A percentile compares a stretch with the other conserved stretches of the same genome.
phyloP scores from a whole-genome alignment of 2,888 invertebrate species.

The Minunthozetes semirufus region DNA sequence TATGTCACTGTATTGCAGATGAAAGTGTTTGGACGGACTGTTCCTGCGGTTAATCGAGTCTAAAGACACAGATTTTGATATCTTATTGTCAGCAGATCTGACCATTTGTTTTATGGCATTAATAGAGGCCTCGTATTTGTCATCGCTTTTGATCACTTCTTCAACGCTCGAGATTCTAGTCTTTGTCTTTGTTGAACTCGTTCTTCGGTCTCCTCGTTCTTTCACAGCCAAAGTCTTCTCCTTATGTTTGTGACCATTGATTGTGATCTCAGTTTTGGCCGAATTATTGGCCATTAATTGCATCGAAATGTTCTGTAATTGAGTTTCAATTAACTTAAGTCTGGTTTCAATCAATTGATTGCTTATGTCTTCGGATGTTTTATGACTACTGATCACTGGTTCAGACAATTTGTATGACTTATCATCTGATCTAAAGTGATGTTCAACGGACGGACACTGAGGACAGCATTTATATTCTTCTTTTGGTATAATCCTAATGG shows the following conservation, averaged over 20 bases:
- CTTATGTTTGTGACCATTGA: background rate
- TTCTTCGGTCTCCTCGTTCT: background rate
- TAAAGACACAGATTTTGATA: background rate
- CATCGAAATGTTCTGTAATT: conserved; percentile 9
- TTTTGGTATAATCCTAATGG: background rate
- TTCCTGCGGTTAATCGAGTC: background rate
- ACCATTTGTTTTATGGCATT: background rate
- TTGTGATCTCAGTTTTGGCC: background rate
- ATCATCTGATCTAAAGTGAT: background rate
- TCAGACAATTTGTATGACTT: background rate
- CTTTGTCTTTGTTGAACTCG: background rate
- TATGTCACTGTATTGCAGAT: conserved; percentile 12
- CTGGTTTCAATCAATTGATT: background rate
- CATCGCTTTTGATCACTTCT: background rate
- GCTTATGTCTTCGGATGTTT: background rate
- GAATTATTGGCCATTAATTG: conserved; percentile 7
- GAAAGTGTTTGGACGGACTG: conserved; percentile 2
- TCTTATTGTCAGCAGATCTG: background rate
- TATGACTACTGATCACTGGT: background rate
- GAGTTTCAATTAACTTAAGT: background rate
- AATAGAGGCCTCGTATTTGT: background rate
- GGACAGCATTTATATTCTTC: background rate
- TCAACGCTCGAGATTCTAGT: background rate
- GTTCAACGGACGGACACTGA: background rate
- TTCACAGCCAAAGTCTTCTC: background rate